phyloP scores from a whole-genome alignment of 2,888 invertebrate species.

The Agriotes lineatus region DNA sequence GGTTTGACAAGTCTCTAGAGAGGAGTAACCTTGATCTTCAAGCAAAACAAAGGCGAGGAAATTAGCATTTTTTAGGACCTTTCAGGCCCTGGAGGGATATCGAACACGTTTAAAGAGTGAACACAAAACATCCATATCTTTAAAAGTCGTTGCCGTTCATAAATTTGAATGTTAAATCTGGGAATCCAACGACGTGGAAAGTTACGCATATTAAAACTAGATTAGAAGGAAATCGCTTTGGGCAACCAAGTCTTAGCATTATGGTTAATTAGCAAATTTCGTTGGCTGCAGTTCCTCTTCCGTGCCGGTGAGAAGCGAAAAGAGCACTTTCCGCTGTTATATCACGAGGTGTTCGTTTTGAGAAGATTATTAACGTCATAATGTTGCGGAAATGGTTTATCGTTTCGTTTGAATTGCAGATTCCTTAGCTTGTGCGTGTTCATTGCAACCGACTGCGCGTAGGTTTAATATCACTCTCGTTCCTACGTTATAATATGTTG shows the following conservation, averaged over 20 bases:
- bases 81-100: not conserved
- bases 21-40: not conserved
- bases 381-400: slow-evolving; percentile 20
- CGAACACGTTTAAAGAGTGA: not conserved
- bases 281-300: not conserved
- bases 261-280: no score
- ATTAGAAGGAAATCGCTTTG: no score
- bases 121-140: not conserved
- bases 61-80: not conserved
- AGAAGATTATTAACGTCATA: not conserved
- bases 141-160: not conserved
- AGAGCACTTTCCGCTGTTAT: slow-evolving; percentile 12
- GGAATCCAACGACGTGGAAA: no score
- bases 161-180: not conserved
- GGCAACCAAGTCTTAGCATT: no score
- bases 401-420: slow-evolving; percentile 18
- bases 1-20: no score
- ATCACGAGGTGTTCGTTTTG: not conserved
- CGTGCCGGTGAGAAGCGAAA: not conserved
- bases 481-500: not conserved
- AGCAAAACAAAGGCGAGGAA: not conserved
- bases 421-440: not conserved
- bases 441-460: not conserved
- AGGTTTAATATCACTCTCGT: not conserved
- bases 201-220: no score